These are phyloP conservation scores for Cheirogaleus medius DNA, from an alignment of 2,113 vertebrate genomes.

Conservation along the genomic window DNA sequence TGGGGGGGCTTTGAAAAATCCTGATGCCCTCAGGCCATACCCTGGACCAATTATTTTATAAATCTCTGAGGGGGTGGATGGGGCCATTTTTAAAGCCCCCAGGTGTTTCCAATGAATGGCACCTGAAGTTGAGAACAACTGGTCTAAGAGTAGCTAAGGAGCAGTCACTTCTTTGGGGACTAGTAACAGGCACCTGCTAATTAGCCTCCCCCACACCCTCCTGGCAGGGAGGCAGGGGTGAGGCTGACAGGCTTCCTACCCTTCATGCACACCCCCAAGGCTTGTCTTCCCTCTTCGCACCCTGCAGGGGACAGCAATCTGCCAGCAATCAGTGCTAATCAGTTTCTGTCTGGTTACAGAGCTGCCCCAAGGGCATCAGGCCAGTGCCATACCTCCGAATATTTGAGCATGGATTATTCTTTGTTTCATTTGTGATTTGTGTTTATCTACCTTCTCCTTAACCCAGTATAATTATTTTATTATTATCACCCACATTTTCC, in stretches of 20 bases:
- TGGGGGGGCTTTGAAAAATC: neutral
- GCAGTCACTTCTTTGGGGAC: neutral
- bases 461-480: neutral
- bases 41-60: neutral
- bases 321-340: slow-evolving; percentile 16
- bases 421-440: neutral
- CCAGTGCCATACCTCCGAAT: neutral
- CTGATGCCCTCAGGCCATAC: neutral
- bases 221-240: neutral
- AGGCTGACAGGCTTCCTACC: neutral
- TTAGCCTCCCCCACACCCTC: neutral
- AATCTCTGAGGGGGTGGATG: neutral
- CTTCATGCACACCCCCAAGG: neutral
- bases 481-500: neutral
- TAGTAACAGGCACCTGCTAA: neutral
- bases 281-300: neutral
- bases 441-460: neutral
- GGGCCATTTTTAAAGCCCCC: neutral
- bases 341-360: neutral
- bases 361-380: neutral
- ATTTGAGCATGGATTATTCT: neutral
- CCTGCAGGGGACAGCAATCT: neutral
- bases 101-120: neutral
- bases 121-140: neutral
- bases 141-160: neutral